phyloP scores from a whole-genome alignment of 64 coral and sea anemone species.

The Orbicella faveolata region DNA sequence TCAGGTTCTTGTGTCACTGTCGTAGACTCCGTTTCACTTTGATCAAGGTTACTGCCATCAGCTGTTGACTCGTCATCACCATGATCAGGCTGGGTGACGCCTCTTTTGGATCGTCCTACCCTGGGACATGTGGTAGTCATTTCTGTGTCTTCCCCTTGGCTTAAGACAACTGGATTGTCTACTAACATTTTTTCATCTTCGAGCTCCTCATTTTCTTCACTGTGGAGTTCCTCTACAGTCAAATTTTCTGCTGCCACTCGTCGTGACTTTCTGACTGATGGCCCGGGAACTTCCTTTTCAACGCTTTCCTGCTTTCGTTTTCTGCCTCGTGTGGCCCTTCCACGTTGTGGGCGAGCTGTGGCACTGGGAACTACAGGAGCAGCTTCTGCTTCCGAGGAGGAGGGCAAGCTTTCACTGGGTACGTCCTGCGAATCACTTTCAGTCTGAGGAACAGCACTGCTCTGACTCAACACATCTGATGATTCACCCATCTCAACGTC shows the following conservation, averaged over 20 bases:
- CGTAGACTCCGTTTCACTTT: neutral
- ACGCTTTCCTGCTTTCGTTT: neutral
- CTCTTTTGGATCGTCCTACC: neutral
- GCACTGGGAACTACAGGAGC: neutral
- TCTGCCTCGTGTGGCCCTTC: neutral
- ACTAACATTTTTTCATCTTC: neutral
- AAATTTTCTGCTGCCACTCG: neutral
- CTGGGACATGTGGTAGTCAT: too few species aligned
- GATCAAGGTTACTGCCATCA: neutral
- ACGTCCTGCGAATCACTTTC: slow-evolving; percentile 10
- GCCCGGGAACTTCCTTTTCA: neutral
- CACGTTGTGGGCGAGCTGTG: neutral
- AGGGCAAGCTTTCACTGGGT: neutral
- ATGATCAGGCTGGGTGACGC: neutral
- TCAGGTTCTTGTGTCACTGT: neutral
- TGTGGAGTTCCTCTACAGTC: neutral
- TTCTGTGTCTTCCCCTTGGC: neutral
- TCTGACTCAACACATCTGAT: slow-evolving; percentile 28
- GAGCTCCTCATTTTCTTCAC: neutral
- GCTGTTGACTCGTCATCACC: neutral
- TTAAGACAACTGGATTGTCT: neutral
- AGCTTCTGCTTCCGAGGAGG: slow-evolving; percentile 22
- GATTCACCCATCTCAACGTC: slow-evolving; percentile 25
- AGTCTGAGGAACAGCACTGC: slow-evolving; percentile 19
- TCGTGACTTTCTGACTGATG: neutral